These are phyloP conservation scores for Darevskia nairensis DNA, from an alignment of 2,797 vertebrate species.

Conservation along the genomic window DNA sequence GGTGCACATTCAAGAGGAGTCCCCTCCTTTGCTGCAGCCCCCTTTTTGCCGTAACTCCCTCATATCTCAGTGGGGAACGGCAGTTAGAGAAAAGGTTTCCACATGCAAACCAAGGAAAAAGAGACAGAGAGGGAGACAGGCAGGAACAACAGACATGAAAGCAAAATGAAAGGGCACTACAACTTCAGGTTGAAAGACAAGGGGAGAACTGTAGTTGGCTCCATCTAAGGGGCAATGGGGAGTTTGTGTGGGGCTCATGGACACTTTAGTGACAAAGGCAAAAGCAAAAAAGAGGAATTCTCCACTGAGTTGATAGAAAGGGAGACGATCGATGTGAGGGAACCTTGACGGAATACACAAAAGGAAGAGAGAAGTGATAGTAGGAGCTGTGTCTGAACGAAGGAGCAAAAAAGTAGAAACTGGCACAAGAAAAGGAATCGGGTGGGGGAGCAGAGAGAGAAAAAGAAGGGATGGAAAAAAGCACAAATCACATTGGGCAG, in stretches of 20 bases:
- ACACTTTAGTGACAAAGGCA: not conserved
- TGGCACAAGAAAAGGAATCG: not conserved
- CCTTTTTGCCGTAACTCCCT: too few species aligned
- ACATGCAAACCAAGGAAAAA: not conserved
- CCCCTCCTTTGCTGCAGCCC: not conserved
- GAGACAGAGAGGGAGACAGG: too few species aligned
- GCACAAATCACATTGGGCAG: too few species aligned
- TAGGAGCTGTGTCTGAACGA: not conserved
- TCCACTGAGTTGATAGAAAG: not conserved
- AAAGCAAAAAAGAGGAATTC: not conserved
- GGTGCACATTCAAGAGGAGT: too few species aligned
- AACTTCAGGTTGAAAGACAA: not conserved
- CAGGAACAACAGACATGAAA: not conserved
- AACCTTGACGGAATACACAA: too few species aligned
- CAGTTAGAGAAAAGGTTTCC: conserved; percentile 13
- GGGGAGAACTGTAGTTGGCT: not conserved
- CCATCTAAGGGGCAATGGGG: not conserved
- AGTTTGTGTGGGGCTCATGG: not conserved
- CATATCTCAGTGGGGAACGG: conserved; percentile 18
- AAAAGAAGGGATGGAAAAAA: not conserved
- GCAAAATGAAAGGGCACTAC: not conserved
- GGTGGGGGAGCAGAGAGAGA: too few species aligned
- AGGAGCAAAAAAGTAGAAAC: not conserved
- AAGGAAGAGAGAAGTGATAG: not conserved
- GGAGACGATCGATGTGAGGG: not conserved